Conservation (phyloP, 2,113 vertebrate genomes). For the Oenanthe melanoleuca region DNA sequence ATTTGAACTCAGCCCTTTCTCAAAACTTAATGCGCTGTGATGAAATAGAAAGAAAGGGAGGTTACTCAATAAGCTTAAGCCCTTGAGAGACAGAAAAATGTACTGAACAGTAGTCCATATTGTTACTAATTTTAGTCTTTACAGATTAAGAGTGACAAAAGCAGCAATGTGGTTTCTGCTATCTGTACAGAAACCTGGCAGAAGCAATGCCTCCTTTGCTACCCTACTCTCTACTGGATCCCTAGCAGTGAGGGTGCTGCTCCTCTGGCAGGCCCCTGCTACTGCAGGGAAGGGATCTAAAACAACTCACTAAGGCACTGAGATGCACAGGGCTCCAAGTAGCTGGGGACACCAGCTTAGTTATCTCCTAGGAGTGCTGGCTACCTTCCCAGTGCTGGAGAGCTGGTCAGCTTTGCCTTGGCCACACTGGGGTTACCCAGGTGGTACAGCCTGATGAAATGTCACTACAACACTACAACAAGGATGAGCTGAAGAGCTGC, state of each 20-base stretch:
- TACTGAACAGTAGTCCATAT: neutral
- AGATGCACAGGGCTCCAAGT: neutral
- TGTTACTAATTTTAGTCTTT: constrained; percentile 14
- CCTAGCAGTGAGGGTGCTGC: neutral
- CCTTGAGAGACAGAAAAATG: neutral
- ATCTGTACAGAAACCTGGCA: neutral
- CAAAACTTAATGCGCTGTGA: neutral
- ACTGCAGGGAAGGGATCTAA: neutral
- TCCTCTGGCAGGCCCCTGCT: neutral
- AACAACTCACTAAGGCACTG: neutral
- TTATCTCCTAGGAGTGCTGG: neutral
- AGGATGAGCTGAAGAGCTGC: neutral
- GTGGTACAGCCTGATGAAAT: neutral
- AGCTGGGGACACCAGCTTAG: neutral
- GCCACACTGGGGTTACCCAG: neutral
- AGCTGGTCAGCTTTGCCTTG: neutral
- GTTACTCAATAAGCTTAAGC: constrained; percentile 4
- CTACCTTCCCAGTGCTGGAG: neutral
- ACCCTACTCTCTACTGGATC: neutral
- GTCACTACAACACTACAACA: neutral
- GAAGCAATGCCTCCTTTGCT: neutral
- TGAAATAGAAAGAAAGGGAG: neutral
- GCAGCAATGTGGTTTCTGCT: neutral
- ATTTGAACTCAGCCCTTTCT: neutral
- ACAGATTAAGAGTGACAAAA: neutral